These are phyloP conservation scores for Homalodisca vitripennis DNA, from an alignment of 1,140 invertebrate species.

Conservation along the genomic window DNA sequence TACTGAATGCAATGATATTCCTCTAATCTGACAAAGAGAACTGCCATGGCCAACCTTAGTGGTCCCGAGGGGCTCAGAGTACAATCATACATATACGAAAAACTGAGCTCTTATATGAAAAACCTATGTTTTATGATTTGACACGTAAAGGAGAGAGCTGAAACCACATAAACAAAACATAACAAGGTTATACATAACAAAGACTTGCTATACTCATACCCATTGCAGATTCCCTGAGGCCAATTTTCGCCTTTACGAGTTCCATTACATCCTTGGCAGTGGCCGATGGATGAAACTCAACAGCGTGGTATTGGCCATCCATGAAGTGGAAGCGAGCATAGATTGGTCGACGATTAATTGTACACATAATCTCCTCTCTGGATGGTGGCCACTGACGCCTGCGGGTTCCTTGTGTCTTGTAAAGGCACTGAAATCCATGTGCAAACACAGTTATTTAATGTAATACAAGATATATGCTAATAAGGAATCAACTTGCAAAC, in stretches of 20 bases:
- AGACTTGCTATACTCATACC: no score
- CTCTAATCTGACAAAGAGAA: no score
- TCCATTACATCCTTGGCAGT: slow-evolving; percentile 88
- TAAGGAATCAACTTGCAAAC: not conserved
- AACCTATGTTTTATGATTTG: no score
- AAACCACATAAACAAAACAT: no score
- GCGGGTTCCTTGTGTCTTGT: slow-evolving; percentile 81
- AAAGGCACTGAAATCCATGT: slow-evolving; percentile 62
- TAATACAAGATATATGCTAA: not conserved
- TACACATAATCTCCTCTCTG: slow-evolving; percentile 89
- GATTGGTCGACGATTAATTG: slow-evolving; percentile 84
- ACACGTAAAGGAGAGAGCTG: no score
- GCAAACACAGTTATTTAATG: not conserved
- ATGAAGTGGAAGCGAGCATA: slow-evolving; percentile 91
- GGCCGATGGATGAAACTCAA: slow-evolving; percentile 93
- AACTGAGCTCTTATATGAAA: no score
- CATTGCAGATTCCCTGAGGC: slow-evolving; percentile 77
- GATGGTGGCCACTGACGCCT: slow-evolving; percentile 90
- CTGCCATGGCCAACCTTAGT: no score
- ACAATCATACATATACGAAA: no score
- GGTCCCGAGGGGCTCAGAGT: no score
- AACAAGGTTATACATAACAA: no score
- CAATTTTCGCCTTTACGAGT: slow-evolving; percentile 90
- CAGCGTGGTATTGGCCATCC: slow-evolving; percentile 92
- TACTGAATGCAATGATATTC: no score